A percentile compares a stretch with the other conserved stretches of the same genome.
phyloP scores from a whole-genome alignment of 2,113 vertebrate species.

The Ceyx margarethae region DNA sequence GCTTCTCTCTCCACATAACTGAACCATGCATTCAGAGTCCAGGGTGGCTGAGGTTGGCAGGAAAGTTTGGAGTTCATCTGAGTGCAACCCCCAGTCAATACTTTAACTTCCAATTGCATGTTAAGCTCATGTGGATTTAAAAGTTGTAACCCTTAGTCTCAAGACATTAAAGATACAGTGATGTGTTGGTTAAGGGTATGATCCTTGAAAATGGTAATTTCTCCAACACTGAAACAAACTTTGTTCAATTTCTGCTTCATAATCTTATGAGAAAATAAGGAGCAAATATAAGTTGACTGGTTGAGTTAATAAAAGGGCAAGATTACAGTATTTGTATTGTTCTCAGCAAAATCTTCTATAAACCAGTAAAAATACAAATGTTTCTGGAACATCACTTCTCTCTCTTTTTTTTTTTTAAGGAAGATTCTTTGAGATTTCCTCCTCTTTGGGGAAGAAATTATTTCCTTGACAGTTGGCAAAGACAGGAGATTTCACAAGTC shows the following conservation, averaged over 20 bases:
- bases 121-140: not conserved
- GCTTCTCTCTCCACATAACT: too few species aligned
- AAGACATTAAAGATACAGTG: not conserved
- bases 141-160: not conserved
- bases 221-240: not conserved
- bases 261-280: not conserved
- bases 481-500: constrained; percentile 46
- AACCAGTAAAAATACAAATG: not conserved
- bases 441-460: constrained; percentile 44
- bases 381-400: not conserved
- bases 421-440: not conserved
- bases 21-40: not conserved
- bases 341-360: not conserved
- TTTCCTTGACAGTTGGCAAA: constrained; percentile 62
- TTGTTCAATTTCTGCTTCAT: not conserved
- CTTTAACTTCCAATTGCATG: not conserved
- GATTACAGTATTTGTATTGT: not conserved
- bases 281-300: not conserved
- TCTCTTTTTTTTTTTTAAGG: not conserved
- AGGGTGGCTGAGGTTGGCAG: not conserved
- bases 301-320: not conserved
- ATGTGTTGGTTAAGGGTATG: not conserved
- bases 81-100: rapidly evolving
- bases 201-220: not conserved
- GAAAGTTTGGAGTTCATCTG: not conserved